A percentile compares a stretch with the other conserved stretches of the same genome.
phyloP scores from a whole-genome alignment of 1,140 invertebrate species.

The Meteorus sp. region DNA sequence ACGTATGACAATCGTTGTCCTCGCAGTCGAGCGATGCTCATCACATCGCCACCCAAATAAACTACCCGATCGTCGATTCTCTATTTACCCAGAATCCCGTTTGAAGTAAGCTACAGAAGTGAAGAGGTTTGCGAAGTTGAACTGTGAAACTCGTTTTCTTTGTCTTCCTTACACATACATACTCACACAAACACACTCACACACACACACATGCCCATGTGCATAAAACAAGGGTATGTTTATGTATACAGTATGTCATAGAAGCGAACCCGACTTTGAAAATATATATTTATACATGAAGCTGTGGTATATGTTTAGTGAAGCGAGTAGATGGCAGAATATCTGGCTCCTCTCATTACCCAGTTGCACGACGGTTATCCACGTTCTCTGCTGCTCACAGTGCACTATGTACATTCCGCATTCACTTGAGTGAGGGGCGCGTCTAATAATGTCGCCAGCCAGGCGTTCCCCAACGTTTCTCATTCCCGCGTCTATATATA shows the following conservation, averaged over 20 bases:
- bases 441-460: constrained; percentile 61
- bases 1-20: constrained; percentile 10
- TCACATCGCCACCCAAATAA: too few relatives aligned
- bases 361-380: constrained; percentile 29
- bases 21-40: not conserved
- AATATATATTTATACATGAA: constrained; percentile 7
- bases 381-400: constrained; percentile 27
- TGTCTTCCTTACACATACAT: not conserved
- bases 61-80: constrained; percentile 27
- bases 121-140: constrained; percentile 8
- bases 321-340: constrained; percentile 36
- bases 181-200: not conserved
- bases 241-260: too few relatives aligned
- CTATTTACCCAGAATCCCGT: constrained; percentile 1
- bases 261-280: not conserved
- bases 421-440: constrained; percentile 53
- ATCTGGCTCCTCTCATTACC: constrained; percentile 58
- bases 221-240: constrained; percentile 1
- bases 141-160: constrained; percentile 24
- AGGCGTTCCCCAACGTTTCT: constrained; percentile 51
- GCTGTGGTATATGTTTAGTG: constrained; percentile 10
- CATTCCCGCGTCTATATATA: constrained; percentile 34
- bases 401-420: constrained; percentile 36
- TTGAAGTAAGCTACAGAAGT: not conserved
- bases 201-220: too few relatives aligned